Evolutionary conservation across 2,113 vertebrate genomes (phyloP), one percentile per base, ranked within the genome.

Genomic region (Vombatus ursinus): DNA sequence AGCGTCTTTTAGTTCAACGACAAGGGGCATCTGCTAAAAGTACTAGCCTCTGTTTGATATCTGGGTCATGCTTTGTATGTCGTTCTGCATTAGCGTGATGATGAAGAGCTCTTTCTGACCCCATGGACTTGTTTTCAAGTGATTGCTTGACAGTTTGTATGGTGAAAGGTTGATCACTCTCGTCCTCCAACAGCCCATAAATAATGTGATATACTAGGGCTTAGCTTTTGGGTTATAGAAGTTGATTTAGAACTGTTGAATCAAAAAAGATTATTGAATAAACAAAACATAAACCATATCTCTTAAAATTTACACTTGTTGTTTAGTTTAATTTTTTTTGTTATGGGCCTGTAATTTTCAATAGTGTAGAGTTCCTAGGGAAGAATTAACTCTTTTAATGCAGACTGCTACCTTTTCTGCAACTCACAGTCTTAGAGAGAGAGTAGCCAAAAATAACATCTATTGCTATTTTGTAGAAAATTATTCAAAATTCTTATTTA

Each of bases 51-150:
- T 93, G 90, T 95, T 94, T 52, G 51, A 89, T 52, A 89, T 90
- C 94, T 94, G 94, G 51, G 54, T 92, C 94, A 92, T 50, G 57
- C n/a, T 96, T 91, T 96, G 91, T 95, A 37, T 95, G 92, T 97
- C 95, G 96, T 93, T 94, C 90, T 48, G 51, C 93, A 93, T 84
- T 90, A 93, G 77, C 28, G 49, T 93, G 77, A 92, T 94, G 90
- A 92, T 90, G n/a, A 90, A 92, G 26, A 91, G 37, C 37, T 91
- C 94, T 94, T 95, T 48, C 52, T 90, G 50, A 91, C 57, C 61
- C 37, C 53, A 90, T 52, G n/a, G 44, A 53, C 95, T 89, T 93
- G 92, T 93, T 95, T 95, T 90, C 90, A 95, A 52, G 77, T 77
- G 57, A 91, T 68, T 57, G 57, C 0, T 90, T 91, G 31, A 68